These are phyloP conservation scores for Brenthis ino DNA, from an alignment of 2,888 invertebrate genomes.

Conservation along the genomic window DNA sequence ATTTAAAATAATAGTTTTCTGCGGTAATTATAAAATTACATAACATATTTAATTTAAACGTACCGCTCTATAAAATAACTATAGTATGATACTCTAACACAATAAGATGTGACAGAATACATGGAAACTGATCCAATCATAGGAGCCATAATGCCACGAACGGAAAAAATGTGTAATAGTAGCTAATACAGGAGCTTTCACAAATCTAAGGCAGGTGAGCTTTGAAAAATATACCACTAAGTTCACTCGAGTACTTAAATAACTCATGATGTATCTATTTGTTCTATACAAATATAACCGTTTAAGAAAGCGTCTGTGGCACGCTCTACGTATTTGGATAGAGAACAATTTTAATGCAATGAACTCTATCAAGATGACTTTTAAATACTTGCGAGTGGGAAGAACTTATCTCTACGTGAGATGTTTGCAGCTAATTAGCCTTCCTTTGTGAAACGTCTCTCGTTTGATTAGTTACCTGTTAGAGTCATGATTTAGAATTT, in stretches of 20 bases:
- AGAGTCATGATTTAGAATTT: slow-evolving; percentile 19
- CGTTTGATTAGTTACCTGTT: slow-evolving; percentile 34
- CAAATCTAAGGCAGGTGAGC: no score
- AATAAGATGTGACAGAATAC: no score
- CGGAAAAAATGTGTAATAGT: no score
- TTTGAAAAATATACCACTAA: no score
- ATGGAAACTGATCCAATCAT: no score
- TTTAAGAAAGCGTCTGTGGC: neutral
- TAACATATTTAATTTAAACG: no score
- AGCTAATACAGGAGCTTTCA: no score
- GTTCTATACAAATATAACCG: neutral
- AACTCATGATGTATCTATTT: neutral
- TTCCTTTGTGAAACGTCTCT: slow-evolving; percentile 33
- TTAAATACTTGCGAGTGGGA: slow-evolving; percentile 28
- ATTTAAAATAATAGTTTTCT: no score
- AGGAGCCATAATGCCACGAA: no score
- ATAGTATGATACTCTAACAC: no score
- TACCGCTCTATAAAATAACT: no score
- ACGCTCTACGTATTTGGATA: neutral
- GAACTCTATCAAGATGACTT: slow-evolving; percentile 33
- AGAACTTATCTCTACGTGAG: slow-evolving; percentile 20
- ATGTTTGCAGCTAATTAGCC: slow-evolving; percentile 44
- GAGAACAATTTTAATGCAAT: slow-evolving; percentile 15
- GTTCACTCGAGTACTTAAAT: neutral
- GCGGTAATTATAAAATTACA: no score